These are phyloP conservation scores for Ornithorhynchus anatinus DNA, from an alignment of 2,113 vertebrate genomes.

Conservation along the genomic window DNA sequence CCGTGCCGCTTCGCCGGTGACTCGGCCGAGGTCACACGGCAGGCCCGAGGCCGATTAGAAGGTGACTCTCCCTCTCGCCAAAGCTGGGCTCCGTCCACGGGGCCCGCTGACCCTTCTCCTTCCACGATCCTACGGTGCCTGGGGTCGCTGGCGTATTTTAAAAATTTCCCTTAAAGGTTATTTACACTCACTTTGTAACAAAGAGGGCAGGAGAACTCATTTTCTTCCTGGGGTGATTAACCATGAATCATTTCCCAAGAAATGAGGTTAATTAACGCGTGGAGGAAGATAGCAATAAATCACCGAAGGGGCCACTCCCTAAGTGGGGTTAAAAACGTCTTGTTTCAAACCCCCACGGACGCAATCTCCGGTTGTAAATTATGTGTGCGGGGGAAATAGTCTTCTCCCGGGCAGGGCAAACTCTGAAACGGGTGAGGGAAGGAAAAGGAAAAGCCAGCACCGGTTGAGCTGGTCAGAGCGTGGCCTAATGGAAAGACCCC, in stretches of 20 bases:
- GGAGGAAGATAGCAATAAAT: slow-evolving; percentile 78
- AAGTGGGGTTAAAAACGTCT: slow-evolving; percentile 75
- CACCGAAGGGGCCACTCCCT: slow-evolving; percentile 70
- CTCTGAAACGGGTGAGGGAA: slow-evolving; percentile 20
- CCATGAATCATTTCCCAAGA: slow-evolving; percentile 78
- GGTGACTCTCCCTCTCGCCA: too few species aligned
- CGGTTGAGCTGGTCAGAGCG: neutral
- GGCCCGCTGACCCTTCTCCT: too few species aligned
- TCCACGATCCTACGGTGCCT: slow-evolving; percentile 57
- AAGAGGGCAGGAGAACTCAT: slow-evolving; percentile 73
- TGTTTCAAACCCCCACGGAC: slow-evolving; percentile 67
- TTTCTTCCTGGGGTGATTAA: slow-evolving; percentile 77
- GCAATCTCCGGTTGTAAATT: slow-evolving; percentile 71
- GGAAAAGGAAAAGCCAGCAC: slow-evolving; percentile 1
- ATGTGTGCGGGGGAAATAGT: slow-evolving; percentile 2
- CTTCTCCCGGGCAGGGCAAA: slow-evolving; percentile 33
- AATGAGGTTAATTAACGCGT: slow-evolving; percentile 77
- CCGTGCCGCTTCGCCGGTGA: too few species aligned
- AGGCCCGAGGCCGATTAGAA: too few species aligned
- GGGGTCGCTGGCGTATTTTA: slow-evolving; percentile 47
- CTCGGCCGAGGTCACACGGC: too few species aligned
- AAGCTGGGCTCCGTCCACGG: too few species aligned
- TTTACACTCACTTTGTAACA: slow-evolving; percentile 73
- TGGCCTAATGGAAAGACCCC: too few species aligned
- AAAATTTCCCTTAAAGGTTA: slow-evolving; percentile 72